These are phyloP conservation scores for Pterocles burchelli DNA, from an alignment of 2,113 vertebrate genomes.

Conservation along the genomic window DNA sequence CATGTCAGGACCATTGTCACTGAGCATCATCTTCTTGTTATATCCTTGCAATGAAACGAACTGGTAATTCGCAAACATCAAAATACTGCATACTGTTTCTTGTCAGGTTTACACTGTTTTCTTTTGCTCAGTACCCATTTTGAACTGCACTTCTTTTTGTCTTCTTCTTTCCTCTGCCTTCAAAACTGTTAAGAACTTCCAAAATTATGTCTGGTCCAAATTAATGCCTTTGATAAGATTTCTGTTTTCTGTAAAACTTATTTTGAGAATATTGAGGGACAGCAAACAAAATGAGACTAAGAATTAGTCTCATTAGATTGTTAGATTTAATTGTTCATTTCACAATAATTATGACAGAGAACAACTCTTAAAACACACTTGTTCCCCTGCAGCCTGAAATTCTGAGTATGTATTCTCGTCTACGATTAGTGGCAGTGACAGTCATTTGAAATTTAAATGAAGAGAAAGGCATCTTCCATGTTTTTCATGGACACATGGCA, in stretches of 20 bases:
- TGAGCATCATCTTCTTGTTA: neutral
- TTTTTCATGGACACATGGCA: neutral
- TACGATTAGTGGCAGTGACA: neutral
- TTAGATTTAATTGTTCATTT: slow-evolving; percentile 22
- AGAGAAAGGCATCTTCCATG: neutral
- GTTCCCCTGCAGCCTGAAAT: neutral
- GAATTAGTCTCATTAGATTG: neutral
- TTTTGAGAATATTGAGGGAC: neutral
- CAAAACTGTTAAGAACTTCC: neutral
- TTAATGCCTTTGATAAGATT: neutral
- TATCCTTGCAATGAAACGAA: neutral
- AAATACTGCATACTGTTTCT: neutral
- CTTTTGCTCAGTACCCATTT: neutral
- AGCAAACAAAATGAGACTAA: neutral
- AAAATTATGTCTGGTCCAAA: neutral
- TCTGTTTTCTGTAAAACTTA: neutral
- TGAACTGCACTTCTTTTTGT: neutral
- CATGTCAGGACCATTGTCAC: neutral
- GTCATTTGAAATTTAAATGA: neutral
- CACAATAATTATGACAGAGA: neutral
- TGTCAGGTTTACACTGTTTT: neutral
- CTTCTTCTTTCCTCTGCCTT: neutral
- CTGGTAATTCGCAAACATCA: neutral
- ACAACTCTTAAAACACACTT: neutral
- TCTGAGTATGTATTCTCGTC: neutral